A percentile compares a stretch with the other conserved stretches of the same genome.
Evolutionary conservation across 2,797 vertebrate genomes (phyloP).

Genomic region (Anabacerthia variegaticeps): DNA sequence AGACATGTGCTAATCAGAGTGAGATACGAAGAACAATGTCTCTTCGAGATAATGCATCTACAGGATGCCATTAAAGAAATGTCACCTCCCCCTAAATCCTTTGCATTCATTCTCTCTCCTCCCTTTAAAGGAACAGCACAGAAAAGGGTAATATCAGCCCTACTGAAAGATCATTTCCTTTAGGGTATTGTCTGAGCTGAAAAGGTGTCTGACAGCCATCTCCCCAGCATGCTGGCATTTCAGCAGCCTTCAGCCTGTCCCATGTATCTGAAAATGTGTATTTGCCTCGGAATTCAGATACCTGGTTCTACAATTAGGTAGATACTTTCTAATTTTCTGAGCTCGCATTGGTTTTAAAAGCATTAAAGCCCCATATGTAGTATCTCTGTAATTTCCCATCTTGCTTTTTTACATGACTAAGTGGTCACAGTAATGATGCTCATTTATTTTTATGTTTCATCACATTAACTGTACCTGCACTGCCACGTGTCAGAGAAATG

Average conservation of each 20-base stretch:
- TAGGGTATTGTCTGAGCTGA: not conserved
- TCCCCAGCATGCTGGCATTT: not conserved
- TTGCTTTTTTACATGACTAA: not conserved
- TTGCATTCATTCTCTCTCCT: not conserved
- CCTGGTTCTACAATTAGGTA: not conserved
- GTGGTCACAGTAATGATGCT: not conserved
- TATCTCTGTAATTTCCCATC: not conserved
- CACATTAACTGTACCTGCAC: not conserved
- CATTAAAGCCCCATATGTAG: not conserved
- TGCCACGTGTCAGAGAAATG: not conserved
- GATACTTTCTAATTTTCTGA: not conserved
- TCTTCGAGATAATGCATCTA: not conserved
- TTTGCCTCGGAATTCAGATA: not conserved
- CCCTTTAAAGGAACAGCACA: slow-evolving; percentile 4
- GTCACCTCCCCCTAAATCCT: slow-evolving; percentile 22
- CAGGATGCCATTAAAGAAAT: slow-evolving; percentile 5
- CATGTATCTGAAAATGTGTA: not conserved
- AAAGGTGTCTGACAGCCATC: not conserved
- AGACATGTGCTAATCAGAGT: slow-evolving; percentile 24
- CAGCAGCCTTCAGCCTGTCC: not conserved
- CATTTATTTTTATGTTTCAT: not conserved
- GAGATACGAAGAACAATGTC: slow-evolving; percentile 17
- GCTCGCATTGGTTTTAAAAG: not conserved
- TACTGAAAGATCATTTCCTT: not conserved
- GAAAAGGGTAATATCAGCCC: not conserved